Conservation (phyloP, 2,888 invertebrate species). For the Andrena flavipes region DNA sequence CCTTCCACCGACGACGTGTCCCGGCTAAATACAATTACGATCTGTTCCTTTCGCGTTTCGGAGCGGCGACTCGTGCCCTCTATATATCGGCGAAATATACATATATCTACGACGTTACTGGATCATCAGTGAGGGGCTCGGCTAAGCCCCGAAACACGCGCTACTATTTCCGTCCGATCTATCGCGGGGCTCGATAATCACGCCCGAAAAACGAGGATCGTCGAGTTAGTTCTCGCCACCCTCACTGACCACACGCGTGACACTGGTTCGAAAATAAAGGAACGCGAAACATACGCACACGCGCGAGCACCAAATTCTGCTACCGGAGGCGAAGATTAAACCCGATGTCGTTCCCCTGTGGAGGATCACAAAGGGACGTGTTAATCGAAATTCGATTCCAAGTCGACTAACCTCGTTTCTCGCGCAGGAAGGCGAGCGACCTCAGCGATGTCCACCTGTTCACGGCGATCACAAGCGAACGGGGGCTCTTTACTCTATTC, state of each 20-base stretch:
- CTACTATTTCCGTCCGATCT: slow-evolving; percentile 52
- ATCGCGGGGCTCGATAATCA: slow-evolving; percentile 9
- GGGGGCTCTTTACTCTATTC: slow-evolving; percentile 26
- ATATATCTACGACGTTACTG: background rate
- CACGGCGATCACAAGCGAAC: slow-evolving; percentile 36
- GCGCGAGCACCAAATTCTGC: background rate
- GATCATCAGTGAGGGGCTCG: background rate
- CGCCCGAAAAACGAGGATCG: slow-evolving; percentile 8
- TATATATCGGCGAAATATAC: background rate
- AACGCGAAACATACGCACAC: background rate
- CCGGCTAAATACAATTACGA: background rate
- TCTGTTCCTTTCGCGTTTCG: background rate
- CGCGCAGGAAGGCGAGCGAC: slow-evolving; percentile 29
- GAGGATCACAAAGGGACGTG: slow-evolving; percentile 22
- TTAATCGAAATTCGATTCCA: slow-evolving; percentile 60
- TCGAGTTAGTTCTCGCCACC: background rate
- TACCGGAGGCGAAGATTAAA: slow-evolving; percentile 4
- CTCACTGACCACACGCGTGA: slow-evolving; percentile 12
- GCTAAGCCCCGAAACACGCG: background rate
- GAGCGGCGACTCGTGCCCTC: background rate
- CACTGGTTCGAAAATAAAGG: background rate
- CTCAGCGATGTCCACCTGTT: slow-evolving; percentile 60
- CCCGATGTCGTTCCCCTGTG: slow-evolving; percentile 47
- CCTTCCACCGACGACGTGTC: background rate
- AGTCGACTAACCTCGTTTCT: slow-evolving; percentile 64